Evolutionary conservation across 1,140 invertebrate species (phyloP).

Genomic region (Chlorops oryzae): DNA sequence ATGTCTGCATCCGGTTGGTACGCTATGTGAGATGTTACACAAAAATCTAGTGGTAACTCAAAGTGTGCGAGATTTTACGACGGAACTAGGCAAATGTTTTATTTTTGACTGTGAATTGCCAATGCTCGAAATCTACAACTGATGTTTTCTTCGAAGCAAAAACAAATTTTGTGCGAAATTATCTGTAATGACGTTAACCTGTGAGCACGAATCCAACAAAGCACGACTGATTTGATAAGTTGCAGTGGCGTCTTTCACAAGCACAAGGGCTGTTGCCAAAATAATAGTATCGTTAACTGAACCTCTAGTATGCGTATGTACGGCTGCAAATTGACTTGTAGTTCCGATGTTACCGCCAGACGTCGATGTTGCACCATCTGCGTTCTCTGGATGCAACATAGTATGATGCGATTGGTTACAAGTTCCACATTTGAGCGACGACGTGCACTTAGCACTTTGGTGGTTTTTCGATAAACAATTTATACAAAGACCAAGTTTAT

Average conservation of each 20-base stretch:
- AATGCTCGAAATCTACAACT: background rate
- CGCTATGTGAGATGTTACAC: background rate
- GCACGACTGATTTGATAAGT: background rate
- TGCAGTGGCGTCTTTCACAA: background rate
- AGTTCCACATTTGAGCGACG: background rate
- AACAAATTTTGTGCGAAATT: conserved; percentile 9
- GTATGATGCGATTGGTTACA: background rate
- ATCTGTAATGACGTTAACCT: conserved; percentile 15
- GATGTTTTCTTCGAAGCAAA: background rate
- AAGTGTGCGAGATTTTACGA: conserved; percentile 5
- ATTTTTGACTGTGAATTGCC: background rate
- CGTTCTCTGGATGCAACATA: too few species aligned
- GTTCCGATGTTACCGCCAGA: too few species aligned
- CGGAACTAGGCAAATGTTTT: background rate
- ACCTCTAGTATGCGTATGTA: background rate
- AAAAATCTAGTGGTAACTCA: conserved; percentile 2
- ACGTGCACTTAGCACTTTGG: too few species aligned
- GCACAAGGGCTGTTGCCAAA: conserved; percentile 3
- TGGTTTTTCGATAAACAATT: too few species aligned
- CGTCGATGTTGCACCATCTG: too few species aligned
- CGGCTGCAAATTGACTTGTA: too few species aligned
- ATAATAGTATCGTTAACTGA: background rate
- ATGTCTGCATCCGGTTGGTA: conserved; percentile 3
- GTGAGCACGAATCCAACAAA: conserved; percentile 9
- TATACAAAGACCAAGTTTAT: too few species aligned